These are phyloP conservation scores for Mesorhabditis sp. DNA, from an alignment of 2,888 invertebrate genomes.

Conservation along the genomic window DNA sequence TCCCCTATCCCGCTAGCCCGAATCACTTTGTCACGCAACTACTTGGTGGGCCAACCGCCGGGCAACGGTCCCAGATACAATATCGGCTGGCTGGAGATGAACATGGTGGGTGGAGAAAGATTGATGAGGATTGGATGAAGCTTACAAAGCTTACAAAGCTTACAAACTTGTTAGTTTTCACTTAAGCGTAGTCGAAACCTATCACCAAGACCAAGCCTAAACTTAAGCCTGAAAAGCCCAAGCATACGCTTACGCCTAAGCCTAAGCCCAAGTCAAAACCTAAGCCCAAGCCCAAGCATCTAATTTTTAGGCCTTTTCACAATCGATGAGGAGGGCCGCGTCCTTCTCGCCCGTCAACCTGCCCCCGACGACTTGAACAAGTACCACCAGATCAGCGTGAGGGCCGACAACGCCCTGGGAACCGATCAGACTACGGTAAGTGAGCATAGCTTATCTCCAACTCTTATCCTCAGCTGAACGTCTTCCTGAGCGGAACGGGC, in stretches of 20 bases:
- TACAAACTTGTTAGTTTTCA: no score
- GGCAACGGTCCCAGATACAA: conserved; percentile 12
- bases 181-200: no score
- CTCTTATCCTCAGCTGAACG: not conserved
- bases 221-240: no score
- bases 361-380: conserved; percentile 29
- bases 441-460: not conserved
- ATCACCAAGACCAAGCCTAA: no score
- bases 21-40: conserved; percentile 12
- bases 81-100: conserved; percentile 10
- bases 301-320: conserved; percentile 23
- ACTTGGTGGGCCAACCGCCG: conserved; percentile 16
- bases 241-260: no score
- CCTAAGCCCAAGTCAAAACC: no score
- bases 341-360: conserved; percentile 34
- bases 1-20: conserved; percentile 12
- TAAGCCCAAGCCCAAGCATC: no score
- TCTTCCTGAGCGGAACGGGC: not conserved
- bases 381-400: conserved; percentile 37
- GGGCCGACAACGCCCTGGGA: conserved; percentile 36
- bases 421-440: conserved; percentile 28
- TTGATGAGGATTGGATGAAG: no score
- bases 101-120: not conserved
- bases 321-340: conserved; percentile 31
- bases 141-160: no score